Percentiles rank a stretch among this genome's conserved stretches.
These are phyloP conservation scores for Drosophila parabipectinata DNA, from an alignment of 1,140 invertebrate genomes.

Conservation along the genomic window DNA sequence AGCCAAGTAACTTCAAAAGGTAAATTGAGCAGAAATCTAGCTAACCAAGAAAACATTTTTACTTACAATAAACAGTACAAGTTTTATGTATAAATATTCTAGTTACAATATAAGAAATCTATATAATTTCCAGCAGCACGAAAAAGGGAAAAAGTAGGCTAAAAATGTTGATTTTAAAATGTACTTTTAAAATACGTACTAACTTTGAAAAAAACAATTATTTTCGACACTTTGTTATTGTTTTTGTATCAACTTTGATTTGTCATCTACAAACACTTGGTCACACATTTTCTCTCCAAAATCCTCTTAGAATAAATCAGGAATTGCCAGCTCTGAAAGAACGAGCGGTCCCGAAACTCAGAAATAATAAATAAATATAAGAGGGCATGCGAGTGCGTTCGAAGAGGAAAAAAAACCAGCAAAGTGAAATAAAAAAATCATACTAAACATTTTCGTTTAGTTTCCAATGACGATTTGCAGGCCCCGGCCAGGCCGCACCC, in stretches of 20 bases:
- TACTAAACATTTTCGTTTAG: conserved; percentile 81
- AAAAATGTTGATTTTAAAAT: background rate
- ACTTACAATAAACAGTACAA: background rate
- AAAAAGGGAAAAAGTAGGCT: background rate
- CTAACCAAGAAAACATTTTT: background rate
- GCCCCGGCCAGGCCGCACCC: conserved; percentile 14
- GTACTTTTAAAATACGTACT: background rate
- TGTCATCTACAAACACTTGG: background rate
- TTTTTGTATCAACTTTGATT: conserved; percentile 6
- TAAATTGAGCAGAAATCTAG: background rate
- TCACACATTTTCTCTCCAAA: conserved; percentile 14
- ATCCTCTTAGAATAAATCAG: conserved; percentile 41
- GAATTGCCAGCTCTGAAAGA: conserved; percentile 7
- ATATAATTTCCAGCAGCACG: too few species aligned
- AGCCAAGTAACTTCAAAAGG: conserved; percentile 9
- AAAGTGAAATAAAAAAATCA: conserved; percentile 64
- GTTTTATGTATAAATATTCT: too few species aligned
- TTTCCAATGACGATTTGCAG: conserved; percentile 77
- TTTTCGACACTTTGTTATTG: background rate
- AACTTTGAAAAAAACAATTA: background rate
- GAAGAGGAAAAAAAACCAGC: conserved; percentile 17
- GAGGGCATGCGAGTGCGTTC: conserved; percentile 27
- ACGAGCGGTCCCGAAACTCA: conserved; percentile 26
- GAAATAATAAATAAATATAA: conserved; percentile 72
- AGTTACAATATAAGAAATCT: too few species aligned